phyloP scores from a whole-genome alignment of 2,888 invertebrate genomes.

The Cremastobaeus sp. region DNA sequence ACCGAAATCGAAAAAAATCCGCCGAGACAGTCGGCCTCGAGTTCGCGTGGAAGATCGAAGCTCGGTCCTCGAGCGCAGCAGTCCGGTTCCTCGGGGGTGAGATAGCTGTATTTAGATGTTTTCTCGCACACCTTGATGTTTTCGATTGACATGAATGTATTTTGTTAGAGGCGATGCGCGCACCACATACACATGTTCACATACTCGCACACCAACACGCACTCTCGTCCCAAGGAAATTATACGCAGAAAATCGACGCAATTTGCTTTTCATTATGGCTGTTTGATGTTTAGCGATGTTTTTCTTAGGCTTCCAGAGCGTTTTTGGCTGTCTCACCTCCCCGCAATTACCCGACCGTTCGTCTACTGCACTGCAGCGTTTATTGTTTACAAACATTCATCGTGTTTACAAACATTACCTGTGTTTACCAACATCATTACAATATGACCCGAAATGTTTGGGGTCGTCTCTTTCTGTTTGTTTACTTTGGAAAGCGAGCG shows the following conservation, averaged over 20 bases:
- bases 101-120: constrained; percentile 68
- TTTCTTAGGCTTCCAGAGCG: constrained; percentile 22
- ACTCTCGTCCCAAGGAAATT: neutral
- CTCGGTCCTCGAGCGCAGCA: constrained; percentile 65
- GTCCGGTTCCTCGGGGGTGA: constrained; percentile 70
- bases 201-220: constrained; percentile 4
- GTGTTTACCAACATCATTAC: too few relatives aligned
- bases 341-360: too few relatives aligned
- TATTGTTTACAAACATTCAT: constrained; percentile 21
- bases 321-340: constrained; percentile 70
- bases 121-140: constrained; percentile 61
- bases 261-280: constrained; percentile 69
- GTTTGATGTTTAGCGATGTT: constrained; percentile 69
- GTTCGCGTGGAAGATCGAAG: constrained; percentile 38
- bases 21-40: too few relatives aligned
- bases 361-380: neutral
- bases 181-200: constrained; percentile 27
- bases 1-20: constrained; percentile 29
- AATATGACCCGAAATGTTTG: too few relatives aligned
- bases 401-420: constrained; percentile 10
- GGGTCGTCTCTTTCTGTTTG: too few relatives aligned
- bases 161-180: constrained; percentile 24
- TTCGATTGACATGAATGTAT: constrained; percentile 40
- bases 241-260: constrained; percentile 39
- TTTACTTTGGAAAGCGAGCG: too few relatives aligned